A percentile compares a stretch with the other conserved stretches of the same genome.
phyloP scores from a whole-genome alignment of 2,113 vertebrate species.

The Bucco capensis region DNA sequence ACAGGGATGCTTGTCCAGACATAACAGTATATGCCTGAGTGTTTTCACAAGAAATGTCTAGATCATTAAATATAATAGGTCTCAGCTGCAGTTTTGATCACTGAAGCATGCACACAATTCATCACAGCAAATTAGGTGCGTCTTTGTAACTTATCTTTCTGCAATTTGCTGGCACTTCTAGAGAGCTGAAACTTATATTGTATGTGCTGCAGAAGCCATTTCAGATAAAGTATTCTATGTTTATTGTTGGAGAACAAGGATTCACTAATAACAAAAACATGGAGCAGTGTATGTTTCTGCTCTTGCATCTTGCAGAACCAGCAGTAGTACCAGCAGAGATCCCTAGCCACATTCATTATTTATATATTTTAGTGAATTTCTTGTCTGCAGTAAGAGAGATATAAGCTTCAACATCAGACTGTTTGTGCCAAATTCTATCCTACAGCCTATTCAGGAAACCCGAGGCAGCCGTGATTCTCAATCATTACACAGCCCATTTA shows the following conservation, averaged over 20 bases:
- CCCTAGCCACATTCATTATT: conserved; percentile 74
- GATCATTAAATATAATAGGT: conserved; percentile 78
- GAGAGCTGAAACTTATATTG: conserved; percentile 25
- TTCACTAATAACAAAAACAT: conserved; percentile 47
- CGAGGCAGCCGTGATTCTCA: conserved; percentile 30
- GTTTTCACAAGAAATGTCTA: conserved; percentile 71
- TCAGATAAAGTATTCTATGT: conserved; percentile 45
- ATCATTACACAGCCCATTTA: conserved; percentile 57
- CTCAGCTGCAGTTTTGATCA: conserved; percentile 80
- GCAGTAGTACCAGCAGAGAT: conserved; percentile 47
- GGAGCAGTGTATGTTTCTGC: conserved; percentile 34
- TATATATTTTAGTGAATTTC: conserved; percentile 72
- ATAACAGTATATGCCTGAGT: conserved; percentile 63
- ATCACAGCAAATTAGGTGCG: conserved; percentile 78
- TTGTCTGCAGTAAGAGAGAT: conserved; percentile 71
- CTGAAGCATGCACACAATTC: conserved; percentile 75
- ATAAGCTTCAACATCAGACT: conserved; percentile 50
- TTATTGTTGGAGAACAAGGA: conserved; percentile 42
- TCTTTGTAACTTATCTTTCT: conserved; percentile 68
- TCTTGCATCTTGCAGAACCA: conserved; percentile 55
- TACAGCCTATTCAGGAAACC: conserved; percentile 41
- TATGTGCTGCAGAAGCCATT: conserved; percentile 42
- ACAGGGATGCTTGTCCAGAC: conserved; percentile 45
- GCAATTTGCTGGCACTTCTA: conserved; percentile 55
- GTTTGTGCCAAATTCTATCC: conserved; percentile 54